These are phyloP conservation scores for Trididemnum miniatum DNA, from an alignment of 23 tunicate genomes.

Conservation along the genomic window DNA sequence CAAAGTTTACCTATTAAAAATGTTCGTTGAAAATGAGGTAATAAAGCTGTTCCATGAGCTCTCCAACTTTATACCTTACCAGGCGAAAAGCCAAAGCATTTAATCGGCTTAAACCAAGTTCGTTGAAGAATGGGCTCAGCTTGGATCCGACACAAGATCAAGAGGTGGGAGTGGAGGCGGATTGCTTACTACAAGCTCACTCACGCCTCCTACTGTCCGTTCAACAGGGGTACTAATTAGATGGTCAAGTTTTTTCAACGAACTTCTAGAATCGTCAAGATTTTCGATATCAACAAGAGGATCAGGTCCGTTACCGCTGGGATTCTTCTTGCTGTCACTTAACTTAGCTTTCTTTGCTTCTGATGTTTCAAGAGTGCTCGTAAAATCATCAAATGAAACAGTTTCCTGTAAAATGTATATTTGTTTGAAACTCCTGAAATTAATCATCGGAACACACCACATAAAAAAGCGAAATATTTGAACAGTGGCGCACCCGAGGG, in stretches of 20 bases:
- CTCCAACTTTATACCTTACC: too few species aligned
- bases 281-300: slow-evolving; percentile 63
- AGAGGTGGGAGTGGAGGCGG: slow-evolving; percentile 88
- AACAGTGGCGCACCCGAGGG: too few species aligned
- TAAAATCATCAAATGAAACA: slow-evolving; percentile 55
- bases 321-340: neutral
- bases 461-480: too few species aligned
- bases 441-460: too few species aligned
- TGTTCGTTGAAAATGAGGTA: too few species aligned
- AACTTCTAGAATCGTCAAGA: slow-evolving; percentile 66
- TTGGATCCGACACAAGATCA: slow-evolving; percentile 79
- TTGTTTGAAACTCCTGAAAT: neutral
- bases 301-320: neutral
- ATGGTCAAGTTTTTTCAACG: slow-evolving; percentile 68
- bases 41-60: too few species aligned
- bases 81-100: too few species aligned
- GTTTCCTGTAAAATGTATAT: slow-evolving; percentile 34
- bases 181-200: slow-evolving; percentile 74
- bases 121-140: slow-evolving; percentile 21
- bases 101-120: neutral
- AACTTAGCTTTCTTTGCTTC: slow-evolving; percentile 15
- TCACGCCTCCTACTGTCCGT: slow-evolving; percentile 72
- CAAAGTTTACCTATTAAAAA: too few species aligned
- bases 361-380: slow-evolving; percentile 35
- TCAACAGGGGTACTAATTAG: slow-evolving; percentile 57